Conservation (phyloP, 2,113 vertebrate species). For the Seriola rivoliana region DNA sequence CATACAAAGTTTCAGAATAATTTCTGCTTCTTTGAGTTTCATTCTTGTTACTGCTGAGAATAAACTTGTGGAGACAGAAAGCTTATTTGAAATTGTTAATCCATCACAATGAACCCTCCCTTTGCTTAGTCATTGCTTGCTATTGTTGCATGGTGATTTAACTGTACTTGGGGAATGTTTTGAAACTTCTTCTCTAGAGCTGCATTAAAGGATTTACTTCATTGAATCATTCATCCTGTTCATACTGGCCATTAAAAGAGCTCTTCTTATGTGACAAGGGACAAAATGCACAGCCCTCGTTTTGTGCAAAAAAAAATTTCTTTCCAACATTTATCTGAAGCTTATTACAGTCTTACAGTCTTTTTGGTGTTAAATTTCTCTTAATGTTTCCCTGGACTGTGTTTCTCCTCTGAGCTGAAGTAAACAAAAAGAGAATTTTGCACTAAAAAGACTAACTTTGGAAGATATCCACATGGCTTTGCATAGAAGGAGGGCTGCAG, state of each 20-base stretch:
- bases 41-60: neutral
- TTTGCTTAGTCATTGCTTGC: neutral
- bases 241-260: neutral
- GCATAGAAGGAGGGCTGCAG: neutral
- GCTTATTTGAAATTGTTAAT: constrained; percentile 3
- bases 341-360: neutral
- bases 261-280: neutral
- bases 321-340: neutral
- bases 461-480: neutral
- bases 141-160: neutral
- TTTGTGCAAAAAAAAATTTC: neutral
- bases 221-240: neutral
- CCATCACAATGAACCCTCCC: neutral
- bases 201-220: neutral
- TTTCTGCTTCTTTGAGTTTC: neutral
- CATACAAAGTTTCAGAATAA: neutral
- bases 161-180: neutral
- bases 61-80: neutral
- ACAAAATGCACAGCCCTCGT: neutral
- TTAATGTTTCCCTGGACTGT: neutral
- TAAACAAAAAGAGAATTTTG: neutral
- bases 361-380: neutral
- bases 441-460: neutral
- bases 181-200: neutral
- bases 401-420: neutral